phyloP scores from a whole-genome alignment of 2,888 invertebrate species.

The Zaprionus lineosus region DNA sequence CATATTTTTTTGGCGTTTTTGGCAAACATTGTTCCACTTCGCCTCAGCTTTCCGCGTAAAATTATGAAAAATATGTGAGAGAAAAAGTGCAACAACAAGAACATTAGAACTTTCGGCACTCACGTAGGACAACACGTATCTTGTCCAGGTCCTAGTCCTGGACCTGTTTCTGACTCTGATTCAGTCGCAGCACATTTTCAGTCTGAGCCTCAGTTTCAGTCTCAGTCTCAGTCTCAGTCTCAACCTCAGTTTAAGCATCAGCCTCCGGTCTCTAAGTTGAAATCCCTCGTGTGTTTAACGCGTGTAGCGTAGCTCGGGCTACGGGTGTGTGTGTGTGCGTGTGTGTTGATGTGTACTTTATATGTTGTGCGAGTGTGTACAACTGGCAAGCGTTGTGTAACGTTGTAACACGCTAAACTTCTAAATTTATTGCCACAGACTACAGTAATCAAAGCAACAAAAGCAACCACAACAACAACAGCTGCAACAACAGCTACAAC shows the following conservation, averaged over 20 bases:
- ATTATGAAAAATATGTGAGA: constrained; percentile 76
- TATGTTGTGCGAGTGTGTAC: constrained; percentile 35
- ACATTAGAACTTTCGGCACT: constrained; percentile 19
- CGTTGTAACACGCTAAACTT: constrained; percentile 68
- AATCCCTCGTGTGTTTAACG: constrained; percentile 31
- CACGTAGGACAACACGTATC: constrained; percentile 21
- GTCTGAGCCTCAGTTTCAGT: background rate
- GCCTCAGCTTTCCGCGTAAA: constrained; percentile 47
- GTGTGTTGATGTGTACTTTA: constrained; percentile 17
- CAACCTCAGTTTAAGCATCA: background rate
- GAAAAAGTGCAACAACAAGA: constrained; percentile 44
- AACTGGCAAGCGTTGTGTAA: constrained; percentile 45
- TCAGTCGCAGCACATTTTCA: too few relatives aligned
- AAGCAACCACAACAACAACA: constrained; percentile 27
- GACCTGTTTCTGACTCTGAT: too few relatives aligned
- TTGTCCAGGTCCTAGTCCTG: constrained; percentile 1
- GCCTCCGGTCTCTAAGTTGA: constrained; percentile 27
- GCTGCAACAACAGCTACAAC: too few relatives aligned
- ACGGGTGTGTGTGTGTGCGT: background rate
- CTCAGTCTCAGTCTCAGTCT: constrained; percentile 7
- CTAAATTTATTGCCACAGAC: constrained; percentile 67
- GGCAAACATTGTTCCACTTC: constrained; percentile 14
- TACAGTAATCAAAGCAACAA: constrained; percentile 45
- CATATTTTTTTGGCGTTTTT: constrained; percentile 24
- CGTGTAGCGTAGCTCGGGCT: constrained; percentile 5